Evolutionary conservation across 2,113 vertebrate species (phyloP).

Genomic region (Bettongia penicillata): DNA sequence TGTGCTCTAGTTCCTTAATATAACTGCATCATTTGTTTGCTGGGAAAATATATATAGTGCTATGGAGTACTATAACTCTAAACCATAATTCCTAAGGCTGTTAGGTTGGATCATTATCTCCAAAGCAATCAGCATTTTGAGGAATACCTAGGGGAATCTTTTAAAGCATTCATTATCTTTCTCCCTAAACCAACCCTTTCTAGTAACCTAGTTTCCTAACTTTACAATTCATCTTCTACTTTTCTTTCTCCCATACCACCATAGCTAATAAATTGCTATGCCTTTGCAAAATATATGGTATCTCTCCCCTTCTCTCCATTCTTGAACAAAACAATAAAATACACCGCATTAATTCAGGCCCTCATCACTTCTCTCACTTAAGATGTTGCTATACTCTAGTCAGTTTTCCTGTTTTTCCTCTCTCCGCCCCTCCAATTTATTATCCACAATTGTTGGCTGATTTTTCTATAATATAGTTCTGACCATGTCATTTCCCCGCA

Average conservation of each 20-base stretch:
- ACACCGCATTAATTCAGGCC: too few species aligned
- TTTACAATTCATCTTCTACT: background rate
- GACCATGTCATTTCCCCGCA: too few species aligned
- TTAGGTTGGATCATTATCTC: background rate
- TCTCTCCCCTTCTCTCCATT: background rate
- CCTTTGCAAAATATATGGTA: background rate
- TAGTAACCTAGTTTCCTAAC: background rate
- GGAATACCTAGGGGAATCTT: background rate
- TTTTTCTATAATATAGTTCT: too few species aligned
- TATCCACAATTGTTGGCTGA: too few species aligned
- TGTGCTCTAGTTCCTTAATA: background rate
- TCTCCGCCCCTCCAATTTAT: too few species aligned
- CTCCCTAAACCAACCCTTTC: background rate
- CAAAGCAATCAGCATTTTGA: background rate
- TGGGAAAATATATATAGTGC: background rate
- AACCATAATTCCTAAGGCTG: background rate
- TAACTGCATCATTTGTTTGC: background rate
- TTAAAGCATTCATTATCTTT: background rate
- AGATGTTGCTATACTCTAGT: background rate
- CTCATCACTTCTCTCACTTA: background rate
- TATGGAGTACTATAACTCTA: background rate
- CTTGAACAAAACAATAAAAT: background rate
- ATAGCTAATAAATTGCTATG: background rate
- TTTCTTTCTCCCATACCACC: background rate
- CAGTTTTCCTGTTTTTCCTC: background rate